A percentile compares a stretch with the other conserved stretches of the same genome.
Conservation (phyloP, 1,140 invertebrate species). For the Grapholita molesta region DNA sequence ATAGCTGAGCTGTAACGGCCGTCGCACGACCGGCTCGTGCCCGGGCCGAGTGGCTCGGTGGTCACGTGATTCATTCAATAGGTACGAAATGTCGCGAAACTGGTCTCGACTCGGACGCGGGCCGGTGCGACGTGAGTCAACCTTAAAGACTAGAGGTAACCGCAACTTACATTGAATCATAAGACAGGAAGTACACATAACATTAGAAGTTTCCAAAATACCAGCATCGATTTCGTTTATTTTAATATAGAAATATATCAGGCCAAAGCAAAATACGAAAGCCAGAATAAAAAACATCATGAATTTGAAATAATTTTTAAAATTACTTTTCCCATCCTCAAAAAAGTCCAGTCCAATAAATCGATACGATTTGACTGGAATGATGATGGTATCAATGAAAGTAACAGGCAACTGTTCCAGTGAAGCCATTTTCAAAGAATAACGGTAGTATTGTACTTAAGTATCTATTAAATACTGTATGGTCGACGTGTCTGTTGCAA, state of each 20-base stretch:
- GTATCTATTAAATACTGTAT: neutral
- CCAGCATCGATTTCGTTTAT: neutral
- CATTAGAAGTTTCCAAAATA: neutral
- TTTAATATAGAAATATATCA: neutral
- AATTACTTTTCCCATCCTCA: neutral
- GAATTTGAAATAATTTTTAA: neutral
- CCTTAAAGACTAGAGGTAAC: no score
- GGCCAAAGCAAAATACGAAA: neutral
- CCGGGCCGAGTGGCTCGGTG: no score
- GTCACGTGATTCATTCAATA: no score
- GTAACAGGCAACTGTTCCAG: conserved; percentile 5
- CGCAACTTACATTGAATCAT: neutral
- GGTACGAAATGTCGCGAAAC: no score
- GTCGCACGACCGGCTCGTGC: no score
- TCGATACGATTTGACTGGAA: neutral
- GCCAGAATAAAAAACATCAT: neutral
- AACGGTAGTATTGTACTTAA: neutral
- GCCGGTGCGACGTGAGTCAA: no score
- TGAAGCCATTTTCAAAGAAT: conserved; percentile 5
- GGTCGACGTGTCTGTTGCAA: no score
- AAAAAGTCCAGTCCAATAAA: neutral
- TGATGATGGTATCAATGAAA: neutral
- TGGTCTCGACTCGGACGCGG: no score
- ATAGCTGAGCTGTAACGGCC: no score
- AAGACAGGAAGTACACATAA: neutral